Base-by-base conservation (phyloP, 2,113 vertebrate genomes). In the Notechis scutatus region DNA sequence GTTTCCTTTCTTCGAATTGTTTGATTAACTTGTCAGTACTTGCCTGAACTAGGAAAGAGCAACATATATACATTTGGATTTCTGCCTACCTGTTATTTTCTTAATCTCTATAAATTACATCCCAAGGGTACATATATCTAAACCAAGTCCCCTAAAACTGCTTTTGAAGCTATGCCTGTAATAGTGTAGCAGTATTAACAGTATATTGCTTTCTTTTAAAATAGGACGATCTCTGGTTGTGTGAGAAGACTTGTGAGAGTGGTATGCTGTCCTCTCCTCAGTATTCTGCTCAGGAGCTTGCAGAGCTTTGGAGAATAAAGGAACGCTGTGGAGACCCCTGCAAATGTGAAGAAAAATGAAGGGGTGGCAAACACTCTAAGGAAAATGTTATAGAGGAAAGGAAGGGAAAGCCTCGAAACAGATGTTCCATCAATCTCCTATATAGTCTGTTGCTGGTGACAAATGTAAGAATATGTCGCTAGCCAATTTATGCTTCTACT, bases 221-320 rank as follows among this genome's bases (percentile, higher is more conserved):
- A 90, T 97, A 99, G 99, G 99, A 99, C 57, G 90, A 98, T 20
- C 98, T 98, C 88, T 99, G 99, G 99, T 94, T 99, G 87, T 99
- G 99, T 94, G 99, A 99, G 97, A 99, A 99, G 96, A 98, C 98
- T 0, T 99, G 99, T 20, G 98, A 98, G 93, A 94, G 98, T 8
- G 99, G 99, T 57, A 99, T 99, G 98, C 96, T 99, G 94, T 99
- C 99, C 10, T 99, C 99, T 4, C 99, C 99, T 0, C 99, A 99
- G 95, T 98, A 99, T 94, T 98, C 98, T 0, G 97, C 98, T 0
- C 96, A 97, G 93, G 99, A 99, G 95, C 98, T 99, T 69, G 94
- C 54, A 0, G 90, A 95, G 47, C 98, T 99, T 42, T 99, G 99
- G 99, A 96, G 95, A 90, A 94, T 98, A 90, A 99, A 98, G 97